Evolutionary conservation across 2,113 vertebrate genomes (phyloP).

Genomic region (Nanorana parkeri): DNA sequence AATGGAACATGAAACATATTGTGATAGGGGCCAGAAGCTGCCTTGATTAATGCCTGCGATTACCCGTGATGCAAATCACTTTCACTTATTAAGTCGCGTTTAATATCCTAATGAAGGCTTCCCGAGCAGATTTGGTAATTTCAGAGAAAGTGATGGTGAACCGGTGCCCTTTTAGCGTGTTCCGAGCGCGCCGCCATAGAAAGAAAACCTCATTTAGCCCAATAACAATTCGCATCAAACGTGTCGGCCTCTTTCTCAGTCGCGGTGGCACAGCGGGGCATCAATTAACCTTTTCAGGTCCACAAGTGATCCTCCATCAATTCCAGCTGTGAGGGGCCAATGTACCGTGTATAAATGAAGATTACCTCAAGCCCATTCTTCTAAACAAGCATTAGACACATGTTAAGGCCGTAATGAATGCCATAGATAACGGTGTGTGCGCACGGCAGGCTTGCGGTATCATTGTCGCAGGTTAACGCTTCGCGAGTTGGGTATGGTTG

Average conservation of each 20-base stretch:
- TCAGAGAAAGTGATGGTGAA: constrained; percentile 82
- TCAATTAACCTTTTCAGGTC: constrained; percentile 81
- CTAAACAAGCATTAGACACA: constrained; percentile 69
- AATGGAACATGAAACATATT: constrained; percentile 90
- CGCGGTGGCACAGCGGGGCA: constrained; percentile 73
- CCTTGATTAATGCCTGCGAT: constrained; percentile 97
- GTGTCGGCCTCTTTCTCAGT: constrained; percentile 73
- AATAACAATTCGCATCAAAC: constrained; percentile 73
- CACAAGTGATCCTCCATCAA: constrained; percentile 70
- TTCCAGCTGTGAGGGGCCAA: constrained; percentile 76
- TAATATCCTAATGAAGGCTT: constrained; percentile 99
- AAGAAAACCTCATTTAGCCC: constrained; percentile 81
- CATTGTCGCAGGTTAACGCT: neutral
- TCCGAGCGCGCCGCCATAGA: constrained; percentile 73
- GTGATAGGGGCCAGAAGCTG: constrained; percentile 86
- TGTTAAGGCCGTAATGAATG: constrained; percentile 64
- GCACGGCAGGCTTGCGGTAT: neutral
- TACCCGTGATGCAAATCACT: constrained; percentile 99
- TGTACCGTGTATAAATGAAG: constrained; percentile 73
- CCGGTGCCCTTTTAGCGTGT: constrained; percentile 81
- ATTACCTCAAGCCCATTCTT: constrained; percentile 72
- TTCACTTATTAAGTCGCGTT: constrained; percentile 99
- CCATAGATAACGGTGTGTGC: constrained; percentile 44
- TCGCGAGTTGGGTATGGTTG: neutral
- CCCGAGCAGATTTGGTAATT: constrained; percentile 93